A percentile compares a stretch with the other conserved stretches of the same genome.
Conservation (phyloP, 2,113 vertebrate genomes). For the Solenodon paradoxus region DNA sequence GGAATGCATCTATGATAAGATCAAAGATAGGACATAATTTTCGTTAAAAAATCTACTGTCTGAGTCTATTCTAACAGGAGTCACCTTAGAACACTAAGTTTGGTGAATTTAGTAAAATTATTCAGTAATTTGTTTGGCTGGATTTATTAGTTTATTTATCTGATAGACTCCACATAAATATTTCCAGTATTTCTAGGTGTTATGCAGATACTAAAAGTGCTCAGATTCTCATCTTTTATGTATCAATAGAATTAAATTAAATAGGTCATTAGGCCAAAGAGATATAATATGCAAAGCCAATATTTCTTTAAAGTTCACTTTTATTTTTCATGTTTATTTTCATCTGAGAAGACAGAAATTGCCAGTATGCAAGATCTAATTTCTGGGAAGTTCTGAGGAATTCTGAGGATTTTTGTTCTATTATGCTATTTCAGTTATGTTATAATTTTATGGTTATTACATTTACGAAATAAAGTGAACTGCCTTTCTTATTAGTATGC, state of each 20-base stretch:
- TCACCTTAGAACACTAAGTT: not conserved
- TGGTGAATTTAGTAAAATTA: not conserved
- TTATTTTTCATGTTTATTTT: not conserved
- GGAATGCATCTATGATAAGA: not conserved
- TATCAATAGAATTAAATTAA: not conserved
- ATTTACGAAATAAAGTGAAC: conserved; percentile 46
- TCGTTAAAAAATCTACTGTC: not conserved
- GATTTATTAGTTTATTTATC: not conserved
- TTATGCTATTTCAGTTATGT: not conserved
- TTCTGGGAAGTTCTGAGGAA: not conserved
- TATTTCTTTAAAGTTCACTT: conserved; percentile 11
- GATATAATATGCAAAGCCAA: not conserved
- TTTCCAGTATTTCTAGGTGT: not conserved
- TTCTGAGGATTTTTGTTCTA: not conserved
- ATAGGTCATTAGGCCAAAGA: not conserved
- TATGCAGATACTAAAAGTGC: not conserved
- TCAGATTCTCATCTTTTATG: not conserved
- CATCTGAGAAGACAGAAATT: not conserved
- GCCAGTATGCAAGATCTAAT: not conserved
- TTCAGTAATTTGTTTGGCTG: not conserved
- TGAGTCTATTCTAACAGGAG: not conserved
- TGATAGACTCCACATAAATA: not conserved
- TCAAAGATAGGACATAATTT: not conserved
- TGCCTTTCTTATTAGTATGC: conserved; percentile 46
- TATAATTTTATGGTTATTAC: not conserved